These are phyloP conservation scores for Pseudopipra pipra DNA, from an alignment of 2,113 vertebrate species.

Conservation along the genomic window DNA sequence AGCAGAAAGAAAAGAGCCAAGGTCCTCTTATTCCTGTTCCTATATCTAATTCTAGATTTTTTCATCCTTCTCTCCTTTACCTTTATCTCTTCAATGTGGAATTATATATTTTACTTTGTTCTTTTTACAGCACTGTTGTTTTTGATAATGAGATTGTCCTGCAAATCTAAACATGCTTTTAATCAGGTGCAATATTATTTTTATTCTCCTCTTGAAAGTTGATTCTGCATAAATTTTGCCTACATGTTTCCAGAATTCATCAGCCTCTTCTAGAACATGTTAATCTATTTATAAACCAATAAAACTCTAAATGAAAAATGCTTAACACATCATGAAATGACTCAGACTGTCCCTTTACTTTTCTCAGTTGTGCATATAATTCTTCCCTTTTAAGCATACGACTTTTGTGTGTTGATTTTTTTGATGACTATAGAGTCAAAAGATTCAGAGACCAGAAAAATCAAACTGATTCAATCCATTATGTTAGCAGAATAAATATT, in stretches of 20 bases:
- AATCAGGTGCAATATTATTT: constrained; percentile 17
- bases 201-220: not conserved
- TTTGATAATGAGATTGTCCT: not conserved
- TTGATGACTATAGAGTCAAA: not conserved
- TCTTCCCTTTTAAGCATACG: not conserved
- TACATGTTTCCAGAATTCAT: constrained; percentile 19
- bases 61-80: not conserved
- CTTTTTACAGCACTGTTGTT: not conserved
- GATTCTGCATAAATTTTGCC: constrained; percentile 23
- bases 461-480: rapidly evolving
- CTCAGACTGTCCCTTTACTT: not conserved
- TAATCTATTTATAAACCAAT: constrained; percentile 32
- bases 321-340: not conserved
- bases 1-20: not conserved
- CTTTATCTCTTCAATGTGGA: not conserved
- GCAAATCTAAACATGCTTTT: not conserved
- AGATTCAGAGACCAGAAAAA: not conserved
- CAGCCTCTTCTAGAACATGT: not conserved
- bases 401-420: not conserved
- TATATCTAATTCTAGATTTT: not conserved
- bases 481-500: not conserved
- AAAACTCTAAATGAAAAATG: not conserved
- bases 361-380: not conserved
- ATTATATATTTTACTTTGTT: not conserved
- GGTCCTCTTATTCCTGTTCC: not conserved